Evolutionary conservation across 2,113 vertebrate species (phyloP), one percentile per base, ranked within the genome.

Genomic region (Coryphaenoides rupestris): DNA sequence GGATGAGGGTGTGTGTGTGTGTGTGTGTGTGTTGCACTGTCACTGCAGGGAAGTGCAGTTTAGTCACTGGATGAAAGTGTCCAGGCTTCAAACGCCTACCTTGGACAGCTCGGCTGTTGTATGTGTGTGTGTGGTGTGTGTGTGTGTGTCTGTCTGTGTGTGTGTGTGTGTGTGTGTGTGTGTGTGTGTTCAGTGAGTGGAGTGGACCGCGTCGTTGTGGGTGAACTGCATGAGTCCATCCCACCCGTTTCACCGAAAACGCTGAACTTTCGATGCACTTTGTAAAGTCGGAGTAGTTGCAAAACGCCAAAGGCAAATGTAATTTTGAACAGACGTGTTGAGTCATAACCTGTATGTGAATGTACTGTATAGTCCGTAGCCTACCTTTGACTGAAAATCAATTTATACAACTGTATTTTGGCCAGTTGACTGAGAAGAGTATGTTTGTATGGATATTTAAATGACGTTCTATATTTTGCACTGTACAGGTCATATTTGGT

Each of bases 341-440:
- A 85, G 82, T 84, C 85, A 85, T 64, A 77, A 80, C 78, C 87
- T 86, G 78, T 80, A 89, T 84, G 19, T 90, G 87, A 93, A 92
- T 93, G 90, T 93, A 89, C 49, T 83, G 70, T 80, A 21, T 71
- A 80, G 73, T 88, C 60, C 68, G 65, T 55, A 72, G 57, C 47
- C 45, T 89, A 88, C 81, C 70, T 85, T 79, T 55, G 77, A 82
- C 83, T 84, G 33, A 40, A 79, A 86, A 87, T 65, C 78, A 85
- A 70, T 89, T 90, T 91, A 88, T 91, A 90, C 62, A 69, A 74
- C 55, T 67, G 74, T 73, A 67, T 85, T 84, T 82, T 62, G 83
- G 13, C 69, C 74, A 75, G 77, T 64, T 71, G 66, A 76, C 74
- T 62, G 61, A 60, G 73, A 59, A 49, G 54, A 75, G 74, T 69